Evolutionary conservation across 2,797 vertebrate genomes (phyloP).

Genomic region (Ciconia nigra): DNA sequence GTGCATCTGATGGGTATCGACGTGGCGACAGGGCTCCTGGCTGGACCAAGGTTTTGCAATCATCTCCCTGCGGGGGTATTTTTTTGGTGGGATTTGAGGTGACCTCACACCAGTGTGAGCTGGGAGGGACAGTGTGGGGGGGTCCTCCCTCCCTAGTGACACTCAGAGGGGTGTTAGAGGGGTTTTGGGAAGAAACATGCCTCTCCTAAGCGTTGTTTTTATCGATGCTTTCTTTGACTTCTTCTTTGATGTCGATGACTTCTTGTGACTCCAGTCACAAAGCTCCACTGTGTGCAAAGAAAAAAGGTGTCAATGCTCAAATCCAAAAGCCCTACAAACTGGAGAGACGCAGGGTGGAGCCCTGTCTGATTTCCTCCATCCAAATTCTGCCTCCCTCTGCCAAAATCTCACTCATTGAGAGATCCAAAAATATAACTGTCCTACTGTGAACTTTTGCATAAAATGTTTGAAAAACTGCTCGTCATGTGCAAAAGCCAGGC

Average conservation of each 20-base stretch:
- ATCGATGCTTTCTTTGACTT: accelerated
- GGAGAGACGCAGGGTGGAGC: neutral
- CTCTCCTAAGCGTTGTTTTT: neutral
- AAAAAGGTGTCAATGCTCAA: neutral
- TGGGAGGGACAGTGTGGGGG: neutral
- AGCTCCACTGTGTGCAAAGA: neutral
- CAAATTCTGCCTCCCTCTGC: neutral
- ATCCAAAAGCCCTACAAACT: neutral
- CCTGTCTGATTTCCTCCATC: neutral
- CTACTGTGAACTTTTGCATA: neutral
- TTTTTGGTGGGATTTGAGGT: neutral
- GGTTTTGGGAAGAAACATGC: accelerated
- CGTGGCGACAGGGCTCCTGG: neutral
- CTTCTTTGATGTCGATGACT: accelerated
- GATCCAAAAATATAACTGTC: constrained; percentile 17
- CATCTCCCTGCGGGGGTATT: accelerated
- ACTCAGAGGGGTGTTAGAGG: neutral
- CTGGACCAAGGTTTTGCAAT: accelerated
- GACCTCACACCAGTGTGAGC: neutral
- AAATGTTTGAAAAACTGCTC: neutral
- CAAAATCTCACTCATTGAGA: neutral
- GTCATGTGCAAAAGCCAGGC: neutral
- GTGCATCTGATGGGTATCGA: neutral
- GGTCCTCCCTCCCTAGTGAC: neutral
- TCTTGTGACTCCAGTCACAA: neutral